Evolutionary conservation across 2,888 invertebrate genomes (phyloP), one percentile per base, ranked within the genome.

Genomic region (Macaria notata): DNA sequence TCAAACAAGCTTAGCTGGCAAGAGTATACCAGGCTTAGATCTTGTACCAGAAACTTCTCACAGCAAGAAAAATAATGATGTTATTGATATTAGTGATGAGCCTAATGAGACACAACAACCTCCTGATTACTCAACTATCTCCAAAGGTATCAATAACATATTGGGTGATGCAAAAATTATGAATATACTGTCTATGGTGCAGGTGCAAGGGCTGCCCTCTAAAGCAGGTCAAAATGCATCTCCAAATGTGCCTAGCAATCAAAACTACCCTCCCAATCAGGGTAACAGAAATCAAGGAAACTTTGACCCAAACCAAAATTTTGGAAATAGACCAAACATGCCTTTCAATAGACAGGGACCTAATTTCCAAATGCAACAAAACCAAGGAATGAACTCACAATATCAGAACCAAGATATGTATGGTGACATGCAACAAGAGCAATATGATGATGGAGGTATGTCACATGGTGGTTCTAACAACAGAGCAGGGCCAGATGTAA

Each of bases 21-120:
- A 93, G 69, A 94, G 93, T 44, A 96, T 96, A 73, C 96, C 96
- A 7, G 96, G 96, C 0, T 88, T 96, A 56, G 95, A 96, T 88
- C 90, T 95, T 59, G 94, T 95, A 7, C 90, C 88, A 63, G 92
- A 93, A 4, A 3, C 41, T 9, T 74, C 65, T 59, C 83, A 83
- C 44, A 39, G 45, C 19, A 69, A 59, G 29, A 68, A 64, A 49
- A 68, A 69, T 30, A 72, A 71, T 47, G 84, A 86, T 53, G 76
- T 88, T 9, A 80, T 87, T 65, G 86, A 88, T 59, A 84, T 89
- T 43, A 81, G 83, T 61, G 83, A 78, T 49, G 81, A 81, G 3
- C 62, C 58, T 38, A 30, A 51, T 54, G 71, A 68, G 31, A 54
- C 55, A 41, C 44, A 31, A 63, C 65, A 65, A 49, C 75, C 70